Conservation (phyloP, 2,113 vertebrate genomes). For the Castor canadensis region DNA sequence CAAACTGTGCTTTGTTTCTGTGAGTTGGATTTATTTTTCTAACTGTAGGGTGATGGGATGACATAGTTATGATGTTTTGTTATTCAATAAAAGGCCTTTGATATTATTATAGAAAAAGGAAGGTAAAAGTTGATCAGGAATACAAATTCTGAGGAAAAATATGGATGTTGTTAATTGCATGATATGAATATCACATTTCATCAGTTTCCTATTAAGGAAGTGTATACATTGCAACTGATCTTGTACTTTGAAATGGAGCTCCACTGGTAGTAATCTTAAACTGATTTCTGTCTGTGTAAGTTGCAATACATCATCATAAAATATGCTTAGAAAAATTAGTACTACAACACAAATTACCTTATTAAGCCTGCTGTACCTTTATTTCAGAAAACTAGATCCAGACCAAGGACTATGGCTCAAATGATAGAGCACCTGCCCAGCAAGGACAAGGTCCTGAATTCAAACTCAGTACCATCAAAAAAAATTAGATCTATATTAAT, state of each 20-base stretch:
- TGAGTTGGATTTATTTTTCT: background rate
- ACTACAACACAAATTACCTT: background rate
- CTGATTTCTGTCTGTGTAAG: background rate
- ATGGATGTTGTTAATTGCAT: background rate
- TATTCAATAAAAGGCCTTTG: background rate
- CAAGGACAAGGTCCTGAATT: no score
- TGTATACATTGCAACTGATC: background rate
- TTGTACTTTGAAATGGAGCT: background rate
- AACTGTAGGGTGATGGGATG: background rate
- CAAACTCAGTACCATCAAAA: no score
- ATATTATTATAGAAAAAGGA: background rate
- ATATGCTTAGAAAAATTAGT: background rate
- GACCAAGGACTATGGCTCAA: no score
- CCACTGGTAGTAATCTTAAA: background rate
- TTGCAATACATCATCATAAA: background rate
- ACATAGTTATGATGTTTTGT: background rate
- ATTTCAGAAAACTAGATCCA: background rate
- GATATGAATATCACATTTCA: background rate
- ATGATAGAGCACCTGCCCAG: no score
- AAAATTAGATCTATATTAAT: background rate
- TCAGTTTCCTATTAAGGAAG: background rate
- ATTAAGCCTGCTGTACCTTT: background rate
- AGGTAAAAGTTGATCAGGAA: background rate
- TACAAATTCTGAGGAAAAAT: background rate
- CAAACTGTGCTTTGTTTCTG: background rate